Base-by-base conservation (phyloP, 2,797 vertebrate species). In the Mus minutoides region DNA sequence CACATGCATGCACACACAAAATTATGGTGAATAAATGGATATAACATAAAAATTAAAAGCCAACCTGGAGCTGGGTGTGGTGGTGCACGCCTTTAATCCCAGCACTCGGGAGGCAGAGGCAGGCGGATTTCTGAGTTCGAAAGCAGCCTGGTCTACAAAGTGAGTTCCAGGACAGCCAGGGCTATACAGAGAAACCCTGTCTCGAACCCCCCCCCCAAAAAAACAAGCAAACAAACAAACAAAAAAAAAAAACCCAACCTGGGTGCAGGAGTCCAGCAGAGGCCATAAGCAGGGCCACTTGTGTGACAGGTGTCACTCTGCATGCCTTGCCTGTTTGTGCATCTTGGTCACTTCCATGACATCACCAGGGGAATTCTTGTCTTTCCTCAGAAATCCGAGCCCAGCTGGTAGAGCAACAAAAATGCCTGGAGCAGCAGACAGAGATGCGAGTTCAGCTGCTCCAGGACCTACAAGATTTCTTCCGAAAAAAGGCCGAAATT, bases 391-490 rank as follows among this genome's bases (percentile, higher is more conserved):
- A 99, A 98, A 99, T 99, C 97, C 99, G 99, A 97, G 99, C 99
- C 97, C 99, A 99, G 98, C 98, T 99, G 92, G 99, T 99, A 96
- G 99, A 99, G 97, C 99, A 99, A 97, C 99, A 99, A 97, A 99
- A 99, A 99, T 99, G 99, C 98, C 98, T 99, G 98, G 99, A 99
- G 98, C 99, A 99, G 98, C 99, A 99, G 98, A 99, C 99, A 0
- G 99, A 99, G 97, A 99, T 99, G 99, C 98, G 99, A 97, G 99
- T 99, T 94, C 99, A 99, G 97, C 99, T 99, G 94, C 99, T 99
- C 92, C 99, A 99, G 98, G 99, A 99, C 97, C 99, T 99, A 46
- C 99, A 99, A 98, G 99, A 99, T 98, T 99, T 99, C 99, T 99
- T 99, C 98, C 99, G 99, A 93, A 99, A 99, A 98, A 99, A 99